Evolutionary conservation across 1,140 invertebrate genomes (phyloP).

Genomic region (Anadara kagoshimensis): DNA sequence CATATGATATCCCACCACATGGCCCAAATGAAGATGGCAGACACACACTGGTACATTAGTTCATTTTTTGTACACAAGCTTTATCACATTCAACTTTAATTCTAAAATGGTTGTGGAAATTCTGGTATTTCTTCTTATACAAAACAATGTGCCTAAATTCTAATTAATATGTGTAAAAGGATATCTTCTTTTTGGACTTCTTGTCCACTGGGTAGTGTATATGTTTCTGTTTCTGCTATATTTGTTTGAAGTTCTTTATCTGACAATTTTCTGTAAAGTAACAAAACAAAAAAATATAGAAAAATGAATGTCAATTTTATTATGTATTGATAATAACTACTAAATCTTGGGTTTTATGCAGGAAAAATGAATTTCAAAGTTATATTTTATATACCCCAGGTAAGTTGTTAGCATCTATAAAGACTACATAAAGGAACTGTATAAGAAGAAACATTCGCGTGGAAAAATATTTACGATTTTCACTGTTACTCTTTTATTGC

Average conservation of each 20-base stretch:
- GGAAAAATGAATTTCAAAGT: neutral
- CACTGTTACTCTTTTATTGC: too few relatives aligned
- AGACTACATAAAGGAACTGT: neutral
- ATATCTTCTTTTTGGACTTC: slow-evolving; percentile 78
- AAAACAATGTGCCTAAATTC: too few relatives aligned
- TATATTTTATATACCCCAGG: neutral
- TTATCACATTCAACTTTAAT: too few relatives aligned
- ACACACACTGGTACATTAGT: too few relatives aligned
- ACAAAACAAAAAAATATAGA: neutral
- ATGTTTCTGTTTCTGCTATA: slow-evolving; percentile 71
- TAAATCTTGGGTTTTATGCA: neutral
- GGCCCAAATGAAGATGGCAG: too few relatives aligned
- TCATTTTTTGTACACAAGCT: too few relatives aligned
- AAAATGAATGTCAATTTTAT: neutral
- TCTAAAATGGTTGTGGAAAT: too few relatives aligned
- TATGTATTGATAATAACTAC: neutral
- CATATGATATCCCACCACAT: too few relatives aligned
- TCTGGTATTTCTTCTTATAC: too few relatives aligned
- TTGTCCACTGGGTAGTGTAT: slow-evolving; percentile 72
- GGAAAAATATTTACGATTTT: too few relatives aligned
- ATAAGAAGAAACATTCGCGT: too few relatives aligned
- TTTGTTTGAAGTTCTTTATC: slow-evolving; percentile 77
- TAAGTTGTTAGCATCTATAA: neutral
- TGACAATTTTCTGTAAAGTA: slow-evolving; percentile 80
- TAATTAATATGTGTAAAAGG: slow-evolving; percentile 44